Conservation (phyloP, 2,113 vertebrate genomes). For the Phrynosoma blainvillii region DNA sequence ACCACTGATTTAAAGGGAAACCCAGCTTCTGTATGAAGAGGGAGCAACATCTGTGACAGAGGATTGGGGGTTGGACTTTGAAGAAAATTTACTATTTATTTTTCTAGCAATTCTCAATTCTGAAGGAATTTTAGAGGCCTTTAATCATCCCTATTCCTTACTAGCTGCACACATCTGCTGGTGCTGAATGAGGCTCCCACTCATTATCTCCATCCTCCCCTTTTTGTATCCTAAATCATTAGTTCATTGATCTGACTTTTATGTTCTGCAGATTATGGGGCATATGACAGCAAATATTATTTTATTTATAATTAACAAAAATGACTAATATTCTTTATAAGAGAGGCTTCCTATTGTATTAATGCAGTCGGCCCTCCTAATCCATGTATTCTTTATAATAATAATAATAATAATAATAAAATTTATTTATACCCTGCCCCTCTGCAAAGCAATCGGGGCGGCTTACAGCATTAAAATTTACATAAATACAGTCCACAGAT, state of each 20-base stretch:
- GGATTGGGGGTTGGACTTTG: no score
- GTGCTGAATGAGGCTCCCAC: not conserved
- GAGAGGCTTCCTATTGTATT: not conserved
- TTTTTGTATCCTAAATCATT: not conserved
- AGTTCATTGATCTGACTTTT: not conserved
- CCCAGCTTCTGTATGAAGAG: no score
- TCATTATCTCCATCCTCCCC: not conserved
- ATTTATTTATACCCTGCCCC: no score
- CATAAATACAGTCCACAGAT: no score
- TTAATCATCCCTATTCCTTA: not conserved
- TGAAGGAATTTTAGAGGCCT: not conserved
- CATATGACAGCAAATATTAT: not conserved
- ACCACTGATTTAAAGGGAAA: no score
- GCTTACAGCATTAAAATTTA: no score
- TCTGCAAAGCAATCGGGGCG: no score
- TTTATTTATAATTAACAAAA: not conserved
- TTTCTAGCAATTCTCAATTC: not conserved
- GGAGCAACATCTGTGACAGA: no score
- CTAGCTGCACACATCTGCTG: not conserved
- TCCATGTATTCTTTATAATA: no score
- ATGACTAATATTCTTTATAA: not conserved
- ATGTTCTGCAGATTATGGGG: not conserved
- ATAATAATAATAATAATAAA: no score
- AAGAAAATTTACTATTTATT: not conserved
- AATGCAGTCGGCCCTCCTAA: no score